A percentile compares a stretch with the other conserved stretches of the same genome.
These are phyloP conservation scores for Nomada fabriciana DNA, from an alignment of 2,888 invertebrate species.

Conservation along the genomic window DNA sequence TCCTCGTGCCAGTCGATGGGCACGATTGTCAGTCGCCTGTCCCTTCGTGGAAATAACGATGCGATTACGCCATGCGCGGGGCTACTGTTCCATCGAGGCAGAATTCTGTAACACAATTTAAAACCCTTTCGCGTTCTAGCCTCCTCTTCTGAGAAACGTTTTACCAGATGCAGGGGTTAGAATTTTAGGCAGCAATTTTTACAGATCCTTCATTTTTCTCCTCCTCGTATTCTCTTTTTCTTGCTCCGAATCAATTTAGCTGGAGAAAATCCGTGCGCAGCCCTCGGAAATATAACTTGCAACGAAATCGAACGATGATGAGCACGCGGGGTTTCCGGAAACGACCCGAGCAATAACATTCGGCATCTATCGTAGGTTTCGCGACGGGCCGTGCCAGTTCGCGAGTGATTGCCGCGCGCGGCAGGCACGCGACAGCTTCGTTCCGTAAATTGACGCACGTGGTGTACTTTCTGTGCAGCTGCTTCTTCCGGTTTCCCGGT, in stretches of 20 bases:
- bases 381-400: constrained; percentile 21
- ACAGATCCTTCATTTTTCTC: neutral
- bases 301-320: neutral
- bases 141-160: too few species aligned
- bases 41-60: neutral
- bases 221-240: too few species aligned
- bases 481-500: constrained; percentile 58
- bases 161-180: too few species aligned
- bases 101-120: neutral
- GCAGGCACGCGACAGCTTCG: constrained; percentile 14
- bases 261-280: neutral
- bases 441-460: too few species aligned
- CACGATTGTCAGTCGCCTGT: constrained; percentile 5
- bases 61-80: neutral
- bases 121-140: too few species aligned
- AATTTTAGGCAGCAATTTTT: too few species aligned
- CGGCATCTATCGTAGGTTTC: constrained; percentile 12
- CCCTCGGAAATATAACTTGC: neutral
- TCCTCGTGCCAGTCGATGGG: neutral
- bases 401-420: constrained; percentile 47
- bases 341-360: constrained; percentile 12
- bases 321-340: neutral
- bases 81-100: neutral
- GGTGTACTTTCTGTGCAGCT: constrained; percentile 48
- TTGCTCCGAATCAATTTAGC: too few species aligned